phyloP scores from a whole-genome alignment of 2,888 invertebrate species.

The Chironomus tentans region DNA sequence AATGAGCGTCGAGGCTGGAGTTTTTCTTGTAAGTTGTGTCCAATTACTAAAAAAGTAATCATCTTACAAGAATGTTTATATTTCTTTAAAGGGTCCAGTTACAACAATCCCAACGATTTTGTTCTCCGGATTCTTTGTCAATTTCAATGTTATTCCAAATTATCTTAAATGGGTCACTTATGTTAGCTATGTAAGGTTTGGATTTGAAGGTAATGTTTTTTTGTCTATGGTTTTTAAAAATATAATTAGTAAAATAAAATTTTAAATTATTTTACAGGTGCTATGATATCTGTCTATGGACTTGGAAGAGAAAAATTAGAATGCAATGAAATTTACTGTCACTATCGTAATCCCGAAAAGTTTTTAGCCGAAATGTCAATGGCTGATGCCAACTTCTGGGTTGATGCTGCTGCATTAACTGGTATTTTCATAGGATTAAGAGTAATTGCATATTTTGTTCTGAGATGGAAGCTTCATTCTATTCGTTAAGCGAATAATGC shows the following conservation, averaged over 20 bases:
- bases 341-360: slow-evolving; percentile 68
- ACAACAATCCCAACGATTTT: slow-evolving; percentile 84
- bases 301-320: slow-evolving; percentile 69
- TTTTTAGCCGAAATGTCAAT: slow-evolving; percentile 81
- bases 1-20: slow-evolving; percentile 73
- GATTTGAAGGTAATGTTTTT: slow-evolving; percentile 67
- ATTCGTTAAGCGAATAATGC: slow-evolving; percentile 39
- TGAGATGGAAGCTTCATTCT: slow-evolving; percentile 66
- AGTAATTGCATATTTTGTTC: slow-evolving; percentile 69
- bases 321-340: slow-evolving; percentile 76
- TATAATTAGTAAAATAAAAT: no score
- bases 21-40: slow-evolving; percentile 41
- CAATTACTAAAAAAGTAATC: slow-evolving; percentile 39
- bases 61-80: not conserved
- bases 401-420: slow-evolving; percentile 73
- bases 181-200: slow-evolving; percentile 81
- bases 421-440: slow-evolving; percentile 71
- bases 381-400: slow-evolving; percentile 67
- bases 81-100: slow-evolving; percentile 65
- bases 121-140: slow-evolving; percentile 92
- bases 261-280: slow-evolving; percentile 41
- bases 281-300: slow-evolving; percentile 86
- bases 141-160: slow-evolving; percentile 79
- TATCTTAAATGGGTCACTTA: slow-evolving; percentile 86
- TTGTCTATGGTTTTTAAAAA: no score